phyloP scores from a whole-genome alignment of 2,888 invertebrate species.

The Merodon equestris region DNA sequence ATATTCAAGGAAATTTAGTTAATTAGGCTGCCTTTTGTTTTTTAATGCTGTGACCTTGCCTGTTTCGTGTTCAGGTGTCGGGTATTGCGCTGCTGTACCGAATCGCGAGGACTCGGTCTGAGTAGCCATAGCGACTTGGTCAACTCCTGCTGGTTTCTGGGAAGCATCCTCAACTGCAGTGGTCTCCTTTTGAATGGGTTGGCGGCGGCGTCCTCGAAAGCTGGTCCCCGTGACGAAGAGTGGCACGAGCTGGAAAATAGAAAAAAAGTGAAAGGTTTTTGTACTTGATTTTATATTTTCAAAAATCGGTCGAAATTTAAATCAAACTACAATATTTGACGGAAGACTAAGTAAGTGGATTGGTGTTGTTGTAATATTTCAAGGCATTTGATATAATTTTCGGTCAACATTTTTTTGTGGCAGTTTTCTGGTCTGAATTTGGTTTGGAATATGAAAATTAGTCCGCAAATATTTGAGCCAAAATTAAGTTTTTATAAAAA shows the following conservation, averaged over 20 bases:
- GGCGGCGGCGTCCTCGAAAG: slow-evolving; percentile 73
- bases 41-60: slow-evolving; percentile 41
- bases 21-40: not conserved
- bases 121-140: slow-evolving; percentile 75
- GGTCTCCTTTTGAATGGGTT: slow-evolving; percentile 67
- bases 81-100: slow-evolving; percentile 63
- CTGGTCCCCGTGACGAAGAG: slow-evolving; percentile 62
- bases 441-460: too few species aligned
- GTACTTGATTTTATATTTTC: too few species aligned
- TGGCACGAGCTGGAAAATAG: slow-evolving; percentile 59
- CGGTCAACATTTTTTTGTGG: too few species aligned
- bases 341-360: not conserved
- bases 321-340: not conserved
- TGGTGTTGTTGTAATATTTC: not conserved
- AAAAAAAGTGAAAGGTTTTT: too few species aligned
- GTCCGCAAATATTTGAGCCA: too few species aligned
- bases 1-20: not conserved
- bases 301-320: too few species aligned
- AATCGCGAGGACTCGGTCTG: slow-evolving; percentile 72
- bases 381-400: not conserved
- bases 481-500: too few species aligned
- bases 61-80: slow-evolving; percentile 62
- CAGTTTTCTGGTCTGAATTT: too few species aligned
- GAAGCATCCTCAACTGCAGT: slow-evolving; percentile 71
- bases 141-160: slow-evolving; percentile 71